Conservation (phyloP, 2,797 vertebrate species). For the Acrocephalus scirpaceus region DNA sequence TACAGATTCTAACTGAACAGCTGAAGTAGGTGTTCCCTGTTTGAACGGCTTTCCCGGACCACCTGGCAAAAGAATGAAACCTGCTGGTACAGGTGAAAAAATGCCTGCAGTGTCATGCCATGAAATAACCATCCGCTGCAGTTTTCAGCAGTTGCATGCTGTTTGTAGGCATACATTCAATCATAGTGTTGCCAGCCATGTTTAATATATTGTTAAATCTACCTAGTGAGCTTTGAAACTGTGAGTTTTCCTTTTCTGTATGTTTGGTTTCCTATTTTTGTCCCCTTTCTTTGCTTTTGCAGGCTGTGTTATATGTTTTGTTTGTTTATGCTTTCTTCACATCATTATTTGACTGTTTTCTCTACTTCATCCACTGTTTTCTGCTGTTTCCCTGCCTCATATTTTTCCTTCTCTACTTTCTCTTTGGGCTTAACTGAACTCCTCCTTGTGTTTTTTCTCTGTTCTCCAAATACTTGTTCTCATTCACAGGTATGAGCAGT, state of each 20-base stretch:
- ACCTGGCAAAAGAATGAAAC: slow-evolving; percentile 30
- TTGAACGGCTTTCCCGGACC: background rate
- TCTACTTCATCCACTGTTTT: background rate
- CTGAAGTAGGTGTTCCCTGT: slow-evolving; percentile 35
- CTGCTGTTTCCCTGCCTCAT: background rate
- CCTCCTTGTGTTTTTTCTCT: background rate
- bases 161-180: background rate
- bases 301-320: background rate
- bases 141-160: background rate
- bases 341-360: background rate
- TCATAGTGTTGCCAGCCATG: background rate
- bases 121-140: background rate
- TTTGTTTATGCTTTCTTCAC: background rate
- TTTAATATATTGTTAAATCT: background rate
- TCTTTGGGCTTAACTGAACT: background rate
- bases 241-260: background rate
- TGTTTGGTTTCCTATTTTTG: background rate
- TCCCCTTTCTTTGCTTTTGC: background rate
- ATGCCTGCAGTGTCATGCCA: slow-evolving; percentile 1
- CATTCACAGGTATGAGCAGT: background rate
- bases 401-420: background rate
- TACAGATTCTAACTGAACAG: slow-evolving; percentile 18
- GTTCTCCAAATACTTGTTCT: background rate
- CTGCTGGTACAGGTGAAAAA: slow-evolving; percentile 38
- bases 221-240: background rate